These are phyloP conservation scores for Rhadina sibilatrix DNA, from an alignment of 2,113 vertebrate species.

Conservation along the genomic window DNA sequence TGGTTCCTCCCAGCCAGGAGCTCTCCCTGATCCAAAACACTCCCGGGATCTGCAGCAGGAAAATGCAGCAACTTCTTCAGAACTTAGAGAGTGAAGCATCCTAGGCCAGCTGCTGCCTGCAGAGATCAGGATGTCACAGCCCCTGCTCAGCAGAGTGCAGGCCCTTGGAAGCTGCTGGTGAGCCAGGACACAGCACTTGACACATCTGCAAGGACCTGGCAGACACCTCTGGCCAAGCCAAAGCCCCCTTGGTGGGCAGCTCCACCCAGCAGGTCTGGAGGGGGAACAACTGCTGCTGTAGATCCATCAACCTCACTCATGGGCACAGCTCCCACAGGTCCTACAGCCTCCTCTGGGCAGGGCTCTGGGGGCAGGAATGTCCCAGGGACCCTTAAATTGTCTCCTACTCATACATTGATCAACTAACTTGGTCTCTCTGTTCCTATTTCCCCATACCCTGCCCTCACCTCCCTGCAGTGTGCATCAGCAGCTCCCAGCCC, in stretches of 20 bases:
- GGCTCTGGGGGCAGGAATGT: background rate
- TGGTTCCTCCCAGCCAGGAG: background rate
- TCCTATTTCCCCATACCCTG: background rate
- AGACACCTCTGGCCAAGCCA: background rate
- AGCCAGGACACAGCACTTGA: background rate
- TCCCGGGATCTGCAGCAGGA: accelerated
- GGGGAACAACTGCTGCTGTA: background rate
- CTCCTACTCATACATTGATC: background rate
- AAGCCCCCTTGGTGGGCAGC: background rate
- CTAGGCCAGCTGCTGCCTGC: background rate
- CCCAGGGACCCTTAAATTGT: background rate
- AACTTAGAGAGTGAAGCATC: background rate
- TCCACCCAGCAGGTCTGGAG: background rate
- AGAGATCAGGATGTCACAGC: background rate
- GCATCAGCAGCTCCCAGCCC: background rate
- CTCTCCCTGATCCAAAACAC: background rate
- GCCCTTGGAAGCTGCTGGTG: background rate
- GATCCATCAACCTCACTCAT: accelerated
- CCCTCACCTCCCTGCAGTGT: background rate
- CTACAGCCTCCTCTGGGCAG: background rate
- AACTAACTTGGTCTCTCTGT: background rate
- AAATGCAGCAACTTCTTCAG: background rate
- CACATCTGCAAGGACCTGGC: background rate
- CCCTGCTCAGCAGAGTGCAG: background rate
- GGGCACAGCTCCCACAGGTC: background rate